A percentile compares a stretch with the other conserved stretches of the same genome.
These are phyloP conservation scores for Mormyrus iriodes DNA, from an alignment of 2,113 vertebrate species.

Conservation along the genomic window DNA sequence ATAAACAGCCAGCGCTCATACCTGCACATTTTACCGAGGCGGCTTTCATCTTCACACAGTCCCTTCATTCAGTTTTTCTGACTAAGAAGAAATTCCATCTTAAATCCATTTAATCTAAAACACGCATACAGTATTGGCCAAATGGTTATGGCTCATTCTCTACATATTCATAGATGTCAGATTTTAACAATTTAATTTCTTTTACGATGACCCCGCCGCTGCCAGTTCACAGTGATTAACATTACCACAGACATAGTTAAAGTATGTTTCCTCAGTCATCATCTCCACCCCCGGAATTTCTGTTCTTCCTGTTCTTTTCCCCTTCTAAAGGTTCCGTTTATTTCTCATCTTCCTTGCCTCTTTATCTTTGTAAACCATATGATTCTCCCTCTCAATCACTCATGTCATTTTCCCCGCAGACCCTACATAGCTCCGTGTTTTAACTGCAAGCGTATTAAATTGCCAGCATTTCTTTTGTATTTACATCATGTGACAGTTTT, in stretches of 20 bases:
- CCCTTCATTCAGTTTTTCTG: neutral
- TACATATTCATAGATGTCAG: neutral
- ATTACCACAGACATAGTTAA: neutral
- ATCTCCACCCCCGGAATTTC: neutral
- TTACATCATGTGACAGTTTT: conserved; percentile 8
- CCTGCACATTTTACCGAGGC: neutral
- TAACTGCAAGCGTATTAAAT: neutral
- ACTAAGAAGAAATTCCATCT: neutral
- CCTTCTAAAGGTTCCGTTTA: neutral
- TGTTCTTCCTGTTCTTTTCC: neutral
- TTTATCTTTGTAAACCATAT: neutral
- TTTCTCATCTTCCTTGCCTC: neutral
- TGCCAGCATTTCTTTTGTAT: neutral
- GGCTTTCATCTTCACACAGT: neutral
- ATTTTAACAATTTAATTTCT: neutral
- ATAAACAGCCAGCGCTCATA: neutral
- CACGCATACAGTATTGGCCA: neutral
- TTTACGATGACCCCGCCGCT: too few relatives aligned
- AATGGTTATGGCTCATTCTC: neutral
- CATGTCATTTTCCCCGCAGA: neutral
- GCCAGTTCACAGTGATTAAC: neutral
- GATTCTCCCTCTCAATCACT: neutral
- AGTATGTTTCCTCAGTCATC: neutral
- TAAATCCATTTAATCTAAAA: neutral
- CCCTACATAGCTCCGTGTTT: neutral